These are phyloP conservation scores for Cryptomyrus ogoouensis DNA, from an alignment of 2,113 vertebrate species.

Conservation along the genomic window DNA sequence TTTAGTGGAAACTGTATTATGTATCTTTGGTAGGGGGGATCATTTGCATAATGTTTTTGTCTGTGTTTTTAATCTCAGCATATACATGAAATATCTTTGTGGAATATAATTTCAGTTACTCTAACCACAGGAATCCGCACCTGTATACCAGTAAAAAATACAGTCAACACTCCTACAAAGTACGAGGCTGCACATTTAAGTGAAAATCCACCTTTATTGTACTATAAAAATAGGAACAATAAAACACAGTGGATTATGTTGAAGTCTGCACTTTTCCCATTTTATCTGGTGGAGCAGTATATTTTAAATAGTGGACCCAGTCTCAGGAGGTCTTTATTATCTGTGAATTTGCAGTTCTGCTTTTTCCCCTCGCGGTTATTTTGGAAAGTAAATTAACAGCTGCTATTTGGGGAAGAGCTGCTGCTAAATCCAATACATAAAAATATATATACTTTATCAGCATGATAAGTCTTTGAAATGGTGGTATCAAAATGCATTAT, in stretches of 20 bases:
- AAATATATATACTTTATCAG: background rate
- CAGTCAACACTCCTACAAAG: background rate
- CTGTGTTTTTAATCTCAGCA: slow-evolving; percentile 21
- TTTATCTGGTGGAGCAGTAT: background rate
- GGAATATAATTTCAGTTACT: slow-evolving; percentile 5
- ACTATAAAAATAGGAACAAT: background rate
- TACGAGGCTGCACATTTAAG: background rate
- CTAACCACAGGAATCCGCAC: background rate
- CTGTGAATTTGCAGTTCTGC: background rate
- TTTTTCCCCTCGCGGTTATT: background rate
- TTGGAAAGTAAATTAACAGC: background rate
- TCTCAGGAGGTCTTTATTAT: background rate
- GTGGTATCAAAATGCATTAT: background rate
- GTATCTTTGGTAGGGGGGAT: slow-evolving; percentile 12
- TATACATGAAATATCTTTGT: background rate
- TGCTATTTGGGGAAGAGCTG: background rate
- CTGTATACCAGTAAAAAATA: background rate
- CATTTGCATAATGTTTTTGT: slow-evolving; percentile 15
- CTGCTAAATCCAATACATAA: background rate
- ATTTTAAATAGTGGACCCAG: background rate
- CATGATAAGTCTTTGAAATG: background rate
- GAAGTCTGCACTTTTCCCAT: background rate
- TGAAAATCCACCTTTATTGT: background rate
- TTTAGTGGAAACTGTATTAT: slow-evolving; percentile 18
- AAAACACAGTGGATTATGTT: background rate